Evolutionary conservation across 2,888 invertebrate species (phyloP), one percentile per base, ranked within the genome.

Genomic region (Drosophila leonis): DNA sequence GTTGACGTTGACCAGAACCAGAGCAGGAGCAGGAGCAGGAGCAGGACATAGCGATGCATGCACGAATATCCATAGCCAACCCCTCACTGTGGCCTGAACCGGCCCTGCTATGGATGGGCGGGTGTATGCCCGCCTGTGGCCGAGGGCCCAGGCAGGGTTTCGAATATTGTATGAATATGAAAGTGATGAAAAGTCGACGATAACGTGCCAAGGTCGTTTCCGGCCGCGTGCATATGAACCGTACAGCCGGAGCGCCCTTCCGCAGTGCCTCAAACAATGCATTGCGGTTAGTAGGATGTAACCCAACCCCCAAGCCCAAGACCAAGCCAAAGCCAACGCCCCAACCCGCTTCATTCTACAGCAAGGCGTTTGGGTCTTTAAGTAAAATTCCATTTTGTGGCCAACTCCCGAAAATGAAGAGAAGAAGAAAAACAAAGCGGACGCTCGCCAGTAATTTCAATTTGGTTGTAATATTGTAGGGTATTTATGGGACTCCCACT

Each of bases 141-240:
- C 67, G 57, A 48, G 62, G 9, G 20, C 12, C 49, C 37, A 1
- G 54, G 46, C 20, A 37, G 33, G 41, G 24, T 24, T 79, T 77
- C 83, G 90, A 90, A 86, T 80, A 80, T 79, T 78, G 84, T 86
- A 88, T 86, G 86, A 86, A 86, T 86, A 88, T 88, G 90, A 88
- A 86, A 86, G 86, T 86, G 87, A 87, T 90, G 87, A 87, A 90
- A 87, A 87, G 82, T 82, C 90, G 78, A 83, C 90, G 87, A 87
- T 87, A 90, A 87, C 89, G 90, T 89, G 87, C 87, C 87, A 87
- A 87, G 87, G 87, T 90, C 87, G 90, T 90, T 90, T 87, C 87
- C 87, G 90, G 90, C 87, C 90, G 90, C 87, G 90, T 90, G 89
- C 88, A 90, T 86, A 83, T 83, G 83, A 78, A 78, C 81, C 86